Evolutionary conservation across 2,888 invertebrate species (phyloP), one percentile per base, ranked within the genome.

Genomic region (Ptilodon capucinus): DNA sequence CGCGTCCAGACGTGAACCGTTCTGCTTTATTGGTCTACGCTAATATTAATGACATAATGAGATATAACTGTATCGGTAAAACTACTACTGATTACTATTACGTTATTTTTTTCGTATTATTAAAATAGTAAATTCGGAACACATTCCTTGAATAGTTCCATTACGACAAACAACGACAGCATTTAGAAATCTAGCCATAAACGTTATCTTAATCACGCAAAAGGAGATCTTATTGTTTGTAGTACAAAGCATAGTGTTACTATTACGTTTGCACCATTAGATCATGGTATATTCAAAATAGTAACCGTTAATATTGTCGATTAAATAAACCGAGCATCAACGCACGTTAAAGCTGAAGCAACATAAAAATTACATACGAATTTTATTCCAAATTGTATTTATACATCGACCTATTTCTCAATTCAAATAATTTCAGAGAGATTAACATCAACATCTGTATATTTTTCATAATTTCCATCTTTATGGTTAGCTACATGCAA

Each of bases 21-120:
- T 68, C 71, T 65, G 71, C 62, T 74, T n/a, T 64, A 73, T 71
- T 76, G 59, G 48, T 28, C 21, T 35, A 21, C 44, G 46, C 62
- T 61, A 66, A 72, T 68, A 67, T 63, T 66, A 71, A 64, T 84
- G 77, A 81, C 74, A 84, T 72, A 78, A 80, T 61, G 50, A 62
- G 44, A 46, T 35, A 48, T 51, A 52, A 57, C 59, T 46, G 44
- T 46, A 19, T 42, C 13, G 6, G 13, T 38, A 19, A 38, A 9
- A n/a, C 4, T 28, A 28, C 23, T 28, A 28, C n/a, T 28, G n/a
- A 23, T 11, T 4, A 28, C 28, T 28, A 11, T 4, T 28, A 11
- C 7, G n/a, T 28, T 28, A n/a, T 28, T 28, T 2, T 21, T 4
- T 8, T 11, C 1, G 28, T 11, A n/a, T 28, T 8, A 28, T 28